Conservation (phyloP, 2,888 invertebrate species). For the Prenolepis imparis region DNA sequence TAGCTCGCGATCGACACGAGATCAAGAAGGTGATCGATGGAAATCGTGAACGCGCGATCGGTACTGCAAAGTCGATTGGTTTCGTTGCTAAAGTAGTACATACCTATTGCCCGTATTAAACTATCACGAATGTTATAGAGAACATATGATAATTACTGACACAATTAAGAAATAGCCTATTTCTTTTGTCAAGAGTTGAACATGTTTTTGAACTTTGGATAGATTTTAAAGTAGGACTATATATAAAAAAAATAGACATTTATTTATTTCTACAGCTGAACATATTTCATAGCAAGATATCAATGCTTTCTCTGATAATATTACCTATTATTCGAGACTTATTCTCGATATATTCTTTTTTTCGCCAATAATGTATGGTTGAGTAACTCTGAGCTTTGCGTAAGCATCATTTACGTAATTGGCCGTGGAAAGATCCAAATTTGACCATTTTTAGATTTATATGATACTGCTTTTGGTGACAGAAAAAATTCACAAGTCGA, state of each 20-base stretch:
- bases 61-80: slow-evolving; percentile 9
- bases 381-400: not conserved
- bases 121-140: not conserved
- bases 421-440: slow-evolving; percentile 9
- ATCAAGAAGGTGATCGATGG: slow-evolving; percentile 66
- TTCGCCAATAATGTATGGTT: not conserved
- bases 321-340: not conserved
- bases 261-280: not conserved
- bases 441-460: slow-evolving; percentile 9
- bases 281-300: not conserved
- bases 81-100: slow-evolving; percentile 15
- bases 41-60: slow-evolving; percentile 58
- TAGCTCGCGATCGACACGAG: slow-evolving; percentile 69
- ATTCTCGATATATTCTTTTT: not conserved
- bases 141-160: not conserved
- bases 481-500: slow-evolving; percentile 26
- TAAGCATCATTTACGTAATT: slow-evolving; percentile 1
- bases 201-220: not conserved
- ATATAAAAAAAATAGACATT: not conserved
- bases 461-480: not conserved
- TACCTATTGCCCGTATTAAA: slow-evolving; percentile 2
- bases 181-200: not conserved
- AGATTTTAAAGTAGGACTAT: not conserved
- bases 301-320: not conserved
- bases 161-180: not conserved